phyloP scores from a whole-genome alignment of 2,888 invertebrate genomes.

The Conistra vaccinii region DNA sequence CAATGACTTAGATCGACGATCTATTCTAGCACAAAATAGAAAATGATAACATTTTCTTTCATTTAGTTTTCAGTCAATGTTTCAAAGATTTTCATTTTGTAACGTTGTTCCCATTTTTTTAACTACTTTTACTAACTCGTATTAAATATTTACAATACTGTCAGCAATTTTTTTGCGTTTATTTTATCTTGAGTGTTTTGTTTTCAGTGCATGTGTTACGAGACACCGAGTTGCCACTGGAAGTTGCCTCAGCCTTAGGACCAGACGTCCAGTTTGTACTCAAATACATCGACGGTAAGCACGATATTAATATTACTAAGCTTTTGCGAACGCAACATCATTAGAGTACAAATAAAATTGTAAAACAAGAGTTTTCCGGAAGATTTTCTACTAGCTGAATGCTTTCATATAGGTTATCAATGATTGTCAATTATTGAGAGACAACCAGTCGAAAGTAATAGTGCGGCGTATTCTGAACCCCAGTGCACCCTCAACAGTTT shows the following conservation, averaged over 20 bases:
- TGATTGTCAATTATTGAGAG: background rate
- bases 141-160: background rate
- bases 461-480: background rate
- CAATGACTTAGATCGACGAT: too few species aligned
- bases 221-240: conserved; percentile 91
- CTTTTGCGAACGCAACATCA: background rate
- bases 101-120: background rate
- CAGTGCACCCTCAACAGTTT: background rate
- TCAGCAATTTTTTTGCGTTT: background rate
- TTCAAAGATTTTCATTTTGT: background rate
- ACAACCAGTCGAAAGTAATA: background rate
- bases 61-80: conserved; percentile 1
- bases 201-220: conserved; percentile 91
- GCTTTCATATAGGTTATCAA: background rate
- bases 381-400: background rate
- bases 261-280: conserved; percentile 91
- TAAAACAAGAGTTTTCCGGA: background rate
- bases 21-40: background rate
- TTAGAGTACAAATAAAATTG: background rate
- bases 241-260: conserved; percentile 91
- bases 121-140: too few species aligned
- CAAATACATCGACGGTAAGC: conserved; percentile 89
- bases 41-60: background rate
- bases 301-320: background rate
- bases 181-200: background rate